A percentile compares a stretch with the other conserved stretches of the same genome.
Conservation (phyloP, 2,888 invertebrate genomes). For the Epinotia demarniana region DNA sequence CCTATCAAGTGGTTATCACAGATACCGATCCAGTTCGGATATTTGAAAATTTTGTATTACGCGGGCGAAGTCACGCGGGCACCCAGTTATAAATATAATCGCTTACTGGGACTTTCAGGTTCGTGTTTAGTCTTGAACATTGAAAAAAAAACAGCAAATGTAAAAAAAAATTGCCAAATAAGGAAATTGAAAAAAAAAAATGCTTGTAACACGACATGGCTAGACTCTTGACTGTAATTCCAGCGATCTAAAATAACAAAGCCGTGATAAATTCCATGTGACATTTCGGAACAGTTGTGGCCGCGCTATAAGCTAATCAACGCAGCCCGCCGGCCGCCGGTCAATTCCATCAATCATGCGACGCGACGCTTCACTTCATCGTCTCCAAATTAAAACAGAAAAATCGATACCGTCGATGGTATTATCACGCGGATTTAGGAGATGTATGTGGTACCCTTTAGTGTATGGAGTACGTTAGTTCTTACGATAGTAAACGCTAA, state of each 20-base stretch:
- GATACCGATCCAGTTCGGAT: no score
- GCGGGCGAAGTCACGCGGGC: no score
- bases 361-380: constrained; percentile 40
- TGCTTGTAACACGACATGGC: not conserved
- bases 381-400: constrained; percentile 38
- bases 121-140: no score
- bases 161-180: no score
- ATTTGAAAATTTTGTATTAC: no score
- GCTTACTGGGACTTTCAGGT: no score
- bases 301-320: constrained; percentile 41
- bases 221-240: not conserved
- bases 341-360: constrained; percentile 42
- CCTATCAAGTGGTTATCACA: no score
- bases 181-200: no score
- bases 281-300: constrained; percentile 27
- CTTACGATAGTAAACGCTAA: no score
- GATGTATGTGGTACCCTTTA: not conserved
- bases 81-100: no score
- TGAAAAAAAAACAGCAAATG: no score
- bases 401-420: constrained; percentile 18
- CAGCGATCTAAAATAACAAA: constrained; percentile 10
- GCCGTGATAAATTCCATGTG: constrained; percentile 17
- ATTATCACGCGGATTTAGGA: not conserved
- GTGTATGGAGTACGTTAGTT: no score
- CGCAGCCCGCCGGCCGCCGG: constrained; percentile 31